phyloP scores from a whole-genome alignment of 2,797 vertebrate genomes.

The Miichthys miiuy region DNA sequence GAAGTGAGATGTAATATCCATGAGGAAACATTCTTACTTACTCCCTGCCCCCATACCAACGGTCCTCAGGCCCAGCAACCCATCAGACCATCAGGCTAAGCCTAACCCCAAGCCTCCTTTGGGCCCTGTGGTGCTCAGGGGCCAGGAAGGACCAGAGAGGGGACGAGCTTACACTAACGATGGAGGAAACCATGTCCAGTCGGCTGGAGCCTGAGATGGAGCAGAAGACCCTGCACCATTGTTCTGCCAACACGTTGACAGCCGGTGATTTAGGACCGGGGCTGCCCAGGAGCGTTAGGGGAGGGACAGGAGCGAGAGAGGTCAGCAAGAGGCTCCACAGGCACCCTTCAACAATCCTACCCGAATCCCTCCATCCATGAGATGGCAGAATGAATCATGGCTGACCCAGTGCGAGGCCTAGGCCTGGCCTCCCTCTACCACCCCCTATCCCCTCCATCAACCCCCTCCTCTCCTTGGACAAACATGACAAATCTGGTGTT shows the following conservation, averaged over 20 bases:
- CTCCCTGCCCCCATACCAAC: conserved; percentile 54
- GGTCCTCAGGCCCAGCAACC: conserved; percentile 43
- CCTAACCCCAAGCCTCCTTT: conserved; percentile 66
- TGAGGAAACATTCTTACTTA: conserved; percentile 16
- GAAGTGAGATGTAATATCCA: conserved; percentile 17
- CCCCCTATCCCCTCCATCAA: conserved; percentile 55
- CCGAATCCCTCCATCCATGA: conserved; percentile 85
- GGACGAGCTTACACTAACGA: conserved; percentile 80
- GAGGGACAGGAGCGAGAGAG: conserved; percentile 82
- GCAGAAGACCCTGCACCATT: conserved; percentile 83
- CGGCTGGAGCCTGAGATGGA: conserved; percentile 78
- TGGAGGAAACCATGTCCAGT: conserved; percentile 85
- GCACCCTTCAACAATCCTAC: conserved; percentile 82
- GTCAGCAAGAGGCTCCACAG: conserved; percentile 81
- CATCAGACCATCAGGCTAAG: conserved; percentile 60
- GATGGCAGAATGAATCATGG: conserved; percentile 89
- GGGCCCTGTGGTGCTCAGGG: conserved; percentile 71
- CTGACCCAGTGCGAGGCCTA: conserved; percentile 79
- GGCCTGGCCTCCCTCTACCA: conserved; percentile 67
- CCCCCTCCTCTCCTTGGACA: conserved; percentile 73
- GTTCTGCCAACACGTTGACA: conserved; percentile 87
- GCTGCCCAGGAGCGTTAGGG: conserved; percentile 82
- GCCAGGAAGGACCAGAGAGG: conserved; percentile 77
- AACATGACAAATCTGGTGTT: conserved; percentile 90
- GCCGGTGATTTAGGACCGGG: conserved; percentile 89